Conservation (phyloP, 2,888 invertebrate species). For the Morpho helenor region DNA sequence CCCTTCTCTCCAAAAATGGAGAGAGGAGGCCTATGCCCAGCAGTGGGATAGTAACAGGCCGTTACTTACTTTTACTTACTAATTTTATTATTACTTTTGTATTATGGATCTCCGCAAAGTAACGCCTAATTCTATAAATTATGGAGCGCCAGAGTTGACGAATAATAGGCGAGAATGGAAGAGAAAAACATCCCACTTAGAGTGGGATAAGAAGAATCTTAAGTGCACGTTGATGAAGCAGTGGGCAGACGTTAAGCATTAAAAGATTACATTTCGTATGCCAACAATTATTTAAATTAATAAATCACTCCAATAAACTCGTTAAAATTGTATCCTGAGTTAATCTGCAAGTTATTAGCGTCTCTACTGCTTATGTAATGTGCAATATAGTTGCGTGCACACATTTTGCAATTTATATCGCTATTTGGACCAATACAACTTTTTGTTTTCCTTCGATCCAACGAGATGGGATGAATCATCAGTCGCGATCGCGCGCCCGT, state of each 20-base stretch:
- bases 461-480: constrained; percentile 65
- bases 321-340: not conserved
- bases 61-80: too few relatives aligned
- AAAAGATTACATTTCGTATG: not conserved
- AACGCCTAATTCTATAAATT: too few relatives aligned
- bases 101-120: too few relatives aligned
- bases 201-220: too few relatives aligned
- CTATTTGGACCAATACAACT: constrained; percentile 21
- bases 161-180: too few relatives aligned
- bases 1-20: too few relatives aligned
- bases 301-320: constrained; percentile 12
- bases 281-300: constrained; percentile 22
- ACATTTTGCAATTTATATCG: constrained; percentile 2
- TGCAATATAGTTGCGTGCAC: constrained; percentile 13
- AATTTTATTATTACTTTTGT: too few relatives aligned
- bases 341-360: constrained; percentile 15
- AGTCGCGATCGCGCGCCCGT: constrained; percentile 55
- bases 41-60: too few relatives aligned
- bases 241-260: not conserved
- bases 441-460: constrained; percentile 39
- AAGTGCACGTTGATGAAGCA: too few relatives aligned
- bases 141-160: too few relatives aligned
- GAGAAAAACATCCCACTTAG: too few relatives aligned
- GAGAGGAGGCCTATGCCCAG: too few relatives aligned
- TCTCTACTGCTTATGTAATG: constrained; percentile 13